Evolutionary conservation across 2,797 vertebrate species (phyloP).

Genomic region (Sebastes paucispinis): DNA sequence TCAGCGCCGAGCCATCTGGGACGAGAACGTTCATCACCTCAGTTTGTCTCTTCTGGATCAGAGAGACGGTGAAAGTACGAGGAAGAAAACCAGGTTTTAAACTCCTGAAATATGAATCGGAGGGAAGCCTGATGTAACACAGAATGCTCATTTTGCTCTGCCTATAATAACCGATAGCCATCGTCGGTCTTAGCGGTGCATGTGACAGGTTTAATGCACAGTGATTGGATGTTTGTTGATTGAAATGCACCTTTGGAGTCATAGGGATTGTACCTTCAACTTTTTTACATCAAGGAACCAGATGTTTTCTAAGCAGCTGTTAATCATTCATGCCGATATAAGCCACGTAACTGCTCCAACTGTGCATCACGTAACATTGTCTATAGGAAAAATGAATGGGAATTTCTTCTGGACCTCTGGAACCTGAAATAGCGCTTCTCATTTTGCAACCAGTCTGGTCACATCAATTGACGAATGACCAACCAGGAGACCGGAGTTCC

Average conservation of each 20-base stretch:
- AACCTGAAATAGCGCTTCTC: too few relatives aligned
- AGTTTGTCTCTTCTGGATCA: neutral
- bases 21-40: slow-evolving; percentile 55
- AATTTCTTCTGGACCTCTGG: too few relatives aligned
- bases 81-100: neutral
- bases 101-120: neutral
- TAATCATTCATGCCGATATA: neutral
- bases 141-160: neutral
- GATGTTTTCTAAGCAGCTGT: neutral
- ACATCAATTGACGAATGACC: too few relatives aligned
- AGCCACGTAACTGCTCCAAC: neutral
- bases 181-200: too few relatives aligned
- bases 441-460: too few relatives aligned
- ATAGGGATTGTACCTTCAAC: neutral
- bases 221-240: neutral
- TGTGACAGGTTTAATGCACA: neutral
- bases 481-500: too few relatives aligned
- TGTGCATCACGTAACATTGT: too few relatives aligned
- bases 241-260: neutral
- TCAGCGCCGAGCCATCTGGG: slow-evolving; percentile 59
- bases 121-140: neutral
- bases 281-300: neutral
- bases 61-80: neutral
- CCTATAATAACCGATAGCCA: too few relatives aligned
- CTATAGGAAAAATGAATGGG: too few relatives aligned